These are phyloP conservation scores for Lagorchestes hirsutus DNA, from an alignment of 2,797 vertebrate genomes.

Conservation along the genomic window DNA sequence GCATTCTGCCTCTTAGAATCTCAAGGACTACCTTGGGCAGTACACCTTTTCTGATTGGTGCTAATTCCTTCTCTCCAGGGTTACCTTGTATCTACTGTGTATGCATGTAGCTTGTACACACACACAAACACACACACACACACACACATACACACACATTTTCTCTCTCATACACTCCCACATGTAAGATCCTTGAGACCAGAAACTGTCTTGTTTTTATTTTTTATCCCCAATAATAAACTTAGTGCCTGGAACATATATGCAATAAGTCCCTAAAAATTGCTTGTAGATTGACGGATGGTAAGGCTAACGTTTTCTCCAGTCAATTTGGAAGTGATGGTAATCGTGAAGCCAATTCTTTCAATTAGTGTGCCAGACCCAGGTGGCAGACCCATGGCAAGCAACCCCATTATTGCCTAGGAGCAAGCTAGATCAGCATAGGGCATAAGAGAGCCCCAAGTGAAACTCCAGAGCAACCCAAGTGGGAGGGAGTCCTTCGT, in stretches of 20 bases:
- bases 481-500: background rate
- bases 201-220: background rate
- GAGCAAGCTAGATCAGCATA: background rate
- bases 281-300: background rate
- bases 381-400: background rate
- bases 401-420: background rate
- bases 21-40: background rate
- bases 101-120: background rate
- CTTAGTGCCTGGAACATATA: background rate
- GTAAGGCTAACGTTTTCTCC: background rate
- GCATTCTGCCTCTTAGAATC: background rate
- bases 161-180: too few species aligned
- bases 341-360: background rate
- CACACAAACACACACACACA: too few species aligned
- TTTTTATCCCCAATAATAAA: background rate
- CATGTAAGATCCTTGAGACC: background rate
- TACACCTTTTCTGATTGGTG: background rate
- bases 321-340: background rate
- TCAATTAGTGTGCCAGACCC: background rate
- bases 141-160: too few species aligned
- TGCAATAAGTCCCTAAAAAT: background rate
- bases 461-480: background rate
- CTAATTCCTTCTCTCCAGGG: background rate
- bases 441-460: background rate
- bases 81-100: background rate